These are phyloP conservation scores for Megalopta genalis DNA, from an alignment of 1,140 invertebrate genomes.

Conservation along the genomic window DNA sequence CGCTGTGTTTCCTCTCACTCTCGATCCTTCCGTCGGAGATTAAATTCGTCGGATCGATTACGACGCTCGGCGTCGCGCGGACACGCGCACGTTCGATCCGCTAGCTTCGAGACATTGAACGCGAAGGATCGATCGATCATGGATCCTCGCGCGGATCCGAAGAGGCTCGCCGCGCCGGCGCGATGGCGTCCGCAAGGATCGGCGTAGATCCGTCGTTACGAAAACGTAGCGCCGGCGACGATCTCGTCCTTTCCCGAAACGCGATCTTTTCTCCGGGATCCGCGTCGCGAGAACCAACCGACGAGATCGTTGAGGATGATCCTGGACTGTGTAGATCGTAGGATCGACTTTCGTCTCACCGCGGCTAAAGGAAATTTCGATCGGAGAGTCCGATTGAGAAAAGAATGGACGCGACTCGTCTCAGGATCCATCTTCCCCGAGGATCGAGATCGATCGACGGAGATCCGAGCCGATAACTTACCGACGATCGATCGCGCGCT, in stretches of 20 bases:
- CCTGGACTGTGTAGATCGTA: background rate
- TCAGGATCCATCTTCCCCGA: slow-evolving; percentile 28
- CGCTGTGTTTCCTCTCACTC: background rate
- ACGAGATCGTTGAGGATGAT: slow-evolving; percentile 31
- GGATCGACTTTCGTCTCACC: background rate
- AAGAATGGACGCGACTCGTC: background rate
- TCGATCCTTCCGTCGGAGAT: no score
- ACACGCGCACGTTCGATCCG: no score
- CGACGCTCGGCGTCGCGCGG: no score
- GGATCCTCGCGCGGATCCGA: background rate
- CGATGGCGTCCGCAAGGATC: slow-evolving; percentile 8
- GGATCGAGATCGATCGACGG: background rate
- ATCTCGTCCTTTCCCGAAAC: background rate
- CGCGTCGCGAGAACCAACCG: background rate
- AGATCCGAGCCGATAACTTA: slow-evolving; percentile 37
- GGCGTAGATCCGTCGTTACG: slow-evolving; percentile 20
- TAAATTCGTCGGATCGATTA: no score
- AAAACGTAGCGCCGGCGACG: slow-evolving; percentile 19
- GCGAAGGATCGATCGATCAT: no score
- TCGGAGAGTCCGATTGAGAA: no score
- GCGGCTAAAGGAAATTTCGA: background rate
- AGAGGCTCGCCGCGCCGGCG: background rate
- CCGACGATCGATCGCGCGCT: slow-evolving; percentile 39
- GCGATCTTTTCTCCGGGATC: background rate
- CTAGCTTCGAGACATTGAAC: no score